Evolutionary conservation across 2,113 vertebrate species (phyloP), one percentile per base, ranked within the genome.

Genomic region (Motacilla alba): DNA sequence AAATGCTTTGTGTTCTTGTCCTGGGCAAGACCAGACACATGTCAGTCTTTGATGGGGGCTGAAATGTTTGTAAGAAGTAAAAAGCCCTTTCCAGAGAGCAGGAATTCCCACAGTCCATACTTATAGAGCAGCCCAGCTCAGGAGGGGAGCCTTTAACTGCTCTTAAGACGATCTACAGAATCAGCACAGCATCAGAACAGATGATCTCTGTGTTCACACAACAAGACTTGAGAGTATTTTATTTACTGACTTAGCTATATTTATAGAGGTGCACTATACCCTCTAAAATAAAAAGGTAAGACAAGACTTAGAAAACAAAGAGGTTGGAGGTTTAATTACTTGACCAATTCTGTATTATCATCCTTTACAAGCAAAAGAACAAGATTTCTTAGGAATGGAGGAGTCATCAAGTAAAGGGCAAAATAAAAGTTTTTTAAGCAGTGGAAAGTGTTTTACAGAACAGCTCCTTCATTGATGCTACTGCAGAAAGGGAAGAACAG

Each of bases 331-430:
- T 94, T 86, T 74, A 96, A 94, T 93, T 73, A 64, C 50, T 92
- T 96, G 83, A 55, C 49, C 26, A 30, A 63, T 66, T 94, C 80
- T 90, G 80, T 67, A 87, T 79, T 94, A 84, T n/a, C 37, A 24
- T 89, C 53, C 31, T 88, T 93, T 81, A 60, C 49, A 93, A 74
- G 72, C n/a, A 89, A n/a, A 87, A 83, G 35, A 66, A 52, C 62
- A 94, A 83, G 59, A 59, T 94, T 95, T 81, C 56, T 76, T 87
- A 87, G 27, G 47, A 95, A 91, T 87, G 44, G 15, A 78, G 31
- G 31, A 60, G 20, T 76, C 93, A 50, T 41, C 64, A 93, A 84
- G 10, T 80, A 15, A 89, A 91, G 44, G 58, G 62, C 19, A 95
- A n/a, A 73, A 41, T 33, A 28, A 16, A 81, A 64, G 3, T 4